These are phyloP conservation scores for Poecile montanus DNA, from an alignment of 2,797 vertebrate species.

Conservation along the genomic window DNA sequence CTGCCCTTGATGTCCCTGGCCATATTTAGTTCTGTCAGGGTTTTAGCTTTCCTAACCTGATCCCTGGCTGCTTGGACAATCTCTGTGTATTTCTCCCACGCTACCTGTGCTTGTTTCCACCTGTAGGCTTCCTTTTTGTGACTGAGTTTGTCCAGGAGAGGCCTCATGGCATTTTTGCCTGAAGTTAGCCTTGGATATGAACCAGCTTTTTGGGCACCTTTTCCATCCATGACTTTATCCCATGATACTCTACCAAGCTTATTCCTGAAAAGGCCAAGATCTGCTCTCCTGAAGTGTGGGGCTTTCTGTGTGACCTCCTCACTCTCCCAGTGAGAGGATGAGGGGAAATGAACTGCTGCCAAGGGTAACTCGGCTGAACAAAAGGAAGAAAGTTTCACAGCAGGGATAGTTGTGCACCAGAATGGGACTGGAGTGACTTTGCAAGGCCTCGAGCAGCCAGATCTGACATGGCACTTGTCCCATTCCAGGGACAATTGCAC, in stretches of 20 bases:
- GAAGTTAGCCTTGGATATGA: not conserved
- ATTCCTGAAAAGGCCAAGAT: not conserved
- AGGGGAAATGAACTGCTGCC: not conserved
- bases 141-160: not conserved
- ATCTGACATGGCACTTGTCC: not conserved
- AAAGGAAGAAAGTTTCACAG: not conserved
- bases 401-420: not conserved
- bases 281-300: not conserved
- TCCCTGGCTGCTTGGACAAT: not conserved
- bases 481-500: not conserved
- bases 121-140: not conserved
- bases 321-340: accelerated
- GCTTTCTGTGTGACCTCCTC: not conserved
- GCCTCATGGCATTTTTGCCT: not conserved
- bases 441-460: not conserved
- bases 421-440: not conserved
- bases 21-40: not conserved
- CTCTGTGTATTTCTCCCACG: not conserved
- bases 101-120: not conserved
- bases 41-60: not conserved
- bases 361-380: accelerated
- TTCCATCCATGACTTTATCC: not conserved
- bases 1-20: not conserved
- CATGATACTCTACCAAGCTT: not conserved
- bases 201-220: not conserved